Percentiles rank a stretch among this genome's conserved stretches.
Conservation (phyloP, 37 sponge, comb jelly and placozoan species). For the Halichondria panicea region DNA sequence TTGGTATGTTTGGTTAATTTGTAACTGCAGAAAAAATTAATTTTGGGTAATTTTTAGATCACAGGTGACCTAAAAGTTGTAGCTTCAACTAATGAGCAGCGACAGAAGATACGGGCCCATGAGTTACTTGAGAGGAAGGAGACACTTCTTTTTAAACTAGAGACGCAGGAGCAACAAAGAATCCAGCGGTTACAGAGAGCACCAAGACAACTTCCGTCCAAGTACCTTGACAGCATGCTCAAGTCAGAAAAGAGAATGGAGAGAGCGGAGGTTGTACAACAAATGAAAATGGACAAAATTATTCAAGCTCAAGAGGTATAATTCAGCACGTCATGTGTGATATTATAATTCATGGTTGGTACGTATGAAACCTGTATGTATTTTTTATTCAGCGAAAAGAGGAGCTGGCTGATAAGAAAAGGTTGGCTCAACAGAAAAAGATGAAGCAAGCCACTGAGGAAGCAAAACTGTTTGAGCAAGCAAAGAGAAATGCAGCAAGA, state of each 20-base stretch:
- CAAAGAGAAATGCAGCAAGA: conserved; percentile 46
- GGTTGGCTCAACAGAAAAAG: conserved; percentile 23
- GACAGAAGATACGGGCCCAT: conserved; percentile 87
- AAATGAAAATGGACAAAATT: conserved; percentile 38
- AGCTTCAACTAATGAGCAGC: conserved; percentile 72
- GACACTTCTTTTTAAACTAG: conserved; percentile 41
- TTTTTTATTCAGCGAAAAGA: not conserved
- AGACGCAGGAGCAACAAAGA: conserved; percentile 9
- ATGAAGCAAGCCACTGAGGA: conserved; percentile 48
- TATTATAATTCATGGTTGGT: not conserved
- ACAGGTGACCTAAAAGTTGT: conserved; percentile 84
- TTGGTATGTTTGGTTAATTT: conserved; percentile 38
- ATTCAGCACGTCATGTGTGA: not conserved
- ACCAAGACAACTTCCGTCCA: conserved; percentile 5
- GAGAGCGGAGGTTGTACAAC: not conserved
- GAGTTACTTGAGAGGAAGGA: conserved; percentile 91
- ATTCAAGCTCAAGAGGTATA: conserved; percentile 28
- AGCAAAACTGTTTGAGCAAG: conserved; percentile 42
- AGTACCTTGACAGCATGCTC: conserved; percentile 8
- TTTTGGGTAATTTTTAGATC: conserved; percentile 38
- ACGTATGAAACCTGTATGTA: not conserved
- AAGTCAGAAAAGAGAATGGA: conserved; percentile 27
- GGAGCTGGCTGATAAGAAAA: conserved; percentile 9
- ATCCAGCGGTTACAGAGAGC: conserved; percentile 3
- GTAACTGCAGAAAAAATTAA: not conserved